A percentile compares a stretch with the other conserved stretches of the same genome.
phyloP scores from a whole-genome alignment of 1,140 invertebrate genomes.

The Nylanderia fulva region DNA sequence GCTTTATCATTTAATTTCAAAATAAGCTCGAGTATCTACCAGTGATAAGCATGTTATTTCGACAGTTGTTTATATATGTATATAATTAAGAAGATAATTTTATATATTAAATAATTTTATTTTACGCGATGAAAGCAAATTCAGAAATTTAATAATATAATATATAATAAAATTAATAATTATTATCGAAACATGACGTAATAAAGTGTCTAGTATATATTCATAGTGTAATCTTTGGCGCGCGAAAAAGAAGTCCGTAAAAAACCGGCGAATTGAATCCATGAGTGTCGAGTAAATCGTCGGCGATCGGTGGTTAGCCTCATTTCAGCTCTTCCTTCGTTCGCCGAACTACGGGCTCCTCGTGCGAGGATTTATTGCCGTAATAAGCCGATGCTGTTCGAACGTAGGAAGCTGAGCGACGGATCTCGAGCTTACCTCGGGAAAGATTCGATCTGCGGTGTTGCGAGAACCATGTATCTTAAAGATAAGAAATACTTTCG shows the following conservation, averaged over 20 bases:
- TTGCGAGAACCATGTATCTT: neutral
- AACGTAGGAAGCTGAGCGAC: neutral
- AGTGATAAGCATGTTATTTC: neutral
- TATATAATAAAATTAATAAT: too few species aligned
- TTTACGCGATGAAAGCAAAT: neutral
- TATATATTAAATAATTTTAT: neutral
- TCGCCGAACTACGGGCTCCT: neutral
- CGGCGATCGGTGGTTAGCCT: slow-evolving; percentile 17
- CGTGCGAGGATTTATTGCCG: slow-evolving; percentile 45
- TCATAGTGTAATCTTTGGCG: neutral
- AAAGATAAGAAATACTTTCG: slow-evolving; percentile 68
- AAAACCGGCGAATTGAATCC: neutral
- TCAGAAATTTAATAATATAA: neutral
- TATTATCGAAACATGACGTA: neutral
- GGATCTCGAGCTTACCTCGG: slow-evolving; percentile 26
- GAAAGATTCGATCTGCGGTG: slow-evolving; percentile 28
- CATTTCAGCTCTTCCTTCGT: neutral
- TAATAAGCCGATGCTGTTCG: slow-evolving; percentile 29
- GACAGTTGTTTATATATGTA: too few species aligned
- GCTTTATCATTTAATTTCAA: neutral
- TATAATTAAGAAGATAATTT: too few species aligned
- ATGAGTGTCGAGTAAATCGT: slow-evolving; percentile 32
- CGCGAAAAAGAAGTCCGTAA: neutral
- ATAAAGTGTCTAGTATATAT: neutral
- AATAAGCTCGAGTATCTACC: neutral